Base-by-base conservation (phyloP, 2,888 invertebrate species). In the Noctua fimbriata region DNA sequence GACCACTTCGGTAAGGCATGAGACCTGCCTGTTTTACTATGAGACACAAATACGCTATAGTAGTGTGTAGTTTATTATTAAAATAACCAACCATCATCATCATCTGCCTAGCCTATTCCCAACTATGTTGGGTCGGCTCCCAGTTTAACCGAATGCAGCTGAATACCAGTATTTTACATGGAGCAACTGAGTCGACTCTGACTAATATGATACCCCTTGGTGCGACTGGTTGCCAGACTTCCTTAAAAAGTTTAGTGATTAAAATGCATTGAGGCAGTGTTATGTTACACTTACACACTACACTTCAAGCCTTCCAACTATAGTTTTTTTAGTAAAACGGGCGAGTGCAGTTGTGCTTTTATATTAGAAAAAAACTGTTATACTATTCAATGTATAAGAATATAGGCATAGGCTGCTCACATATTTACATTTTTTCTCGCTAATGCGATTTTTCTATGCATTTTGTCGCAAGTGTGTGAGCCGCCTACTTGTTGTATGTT, bases 341-440 rank as follows among this genome's bases (percentile, higher is more conserved):
- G 82, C 79, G 85, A 82, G 73, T 82, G 83, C 65, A 84, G 76
- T 36, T 44, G 18, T 65, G 58, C 73, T 76, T 72, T 77, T 73
- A 84, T 65, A 81, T 78, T 76, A 63, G 44, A n/a, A 74, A 84
- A 77, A 79, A 76, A 76, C 70, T 85, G 85, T 82, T 88, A 79
- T 76, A 88, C 69, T 82, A 76, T 88, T 82, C 83, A 84, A 73
- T 83, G 84, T 85, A 76, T 85, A 76, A 76, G 81, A 79, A 73
- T 84, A 85, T 87, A 88, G 73, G 73, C 78, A 73, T 76, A 85
- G 84, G 77, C 79, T 16, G 73, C 81, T 78, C 77, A 72, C 78
- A 88, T 77, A 74, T 87, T 88, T 74, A 70, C 66, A 72, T 73
- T 66, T 73, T 77, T 69, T 72, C 21, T 77, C 65, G 77, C 9